Base-by-base conservation (phyloP, 2,113 vertebrate species). In the Boulengeromyrus knoepffleri region DNA sequence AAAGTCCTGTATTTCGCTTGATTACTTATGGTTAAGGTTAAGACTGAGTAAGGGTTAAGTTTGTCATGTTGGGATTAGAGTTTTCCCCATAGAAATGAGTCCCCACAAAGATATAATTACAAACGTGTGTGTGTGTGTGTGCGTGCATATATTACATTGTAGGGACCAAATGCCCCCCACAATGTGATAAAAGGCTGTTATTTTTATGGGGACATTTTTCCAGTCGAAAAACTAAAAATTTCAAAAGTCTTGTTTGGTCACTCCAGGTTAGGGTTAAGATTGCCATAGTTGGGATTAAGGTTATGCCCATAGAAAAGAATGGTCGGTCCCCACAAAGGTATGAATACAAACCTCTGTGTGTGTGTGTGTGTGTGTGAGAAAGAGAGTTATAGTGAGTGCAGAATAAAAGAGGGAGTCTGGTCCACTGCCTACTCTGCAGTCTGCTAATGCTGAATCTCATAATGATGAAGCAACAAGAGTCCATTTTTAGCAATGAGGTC, bases 401-500 rank as follows among this genome's bases (percentile, higher is more conserved):
- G 5, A 86, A 19, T 3, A 62, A 46, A 70, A 24, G 88, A 58
- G 87, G 52, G 85, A 87, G 87, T 58, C 87, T 93, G 93, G 93
- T 92, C 85, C 49, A 9, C 49, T 58, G 92, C 92, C 93, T 87
- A 52, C 77, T 89, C 91, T 92, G 89, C 91, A 93, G 92, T 93
- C 92, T 93, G 90, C 93, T 93, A 91, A 93, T 93, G 93, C 89
- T 92, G 92, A 92, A 83, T 89, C 45, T 80, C 74, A 89, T 91
- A 85, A 91, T 88, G 89, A 93, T 89, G 90, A 90, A 92, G 91
- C 90, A 93, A 91, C 91, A 70, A 46, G 89, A 87, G 92, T 89
- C 92, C 92, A 93, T 93, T 92, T 93, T 93, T 92, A 93, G 92
- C 91, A 90, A 93, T 93, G 93, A 93, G 90, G 92, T 93, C 92